A percentile compares a stretch with the other conserved stretches of the same genome.
Conservation (phyloP, 2,888 invertebrate species). For the Eupeodes luniger region DNA sequence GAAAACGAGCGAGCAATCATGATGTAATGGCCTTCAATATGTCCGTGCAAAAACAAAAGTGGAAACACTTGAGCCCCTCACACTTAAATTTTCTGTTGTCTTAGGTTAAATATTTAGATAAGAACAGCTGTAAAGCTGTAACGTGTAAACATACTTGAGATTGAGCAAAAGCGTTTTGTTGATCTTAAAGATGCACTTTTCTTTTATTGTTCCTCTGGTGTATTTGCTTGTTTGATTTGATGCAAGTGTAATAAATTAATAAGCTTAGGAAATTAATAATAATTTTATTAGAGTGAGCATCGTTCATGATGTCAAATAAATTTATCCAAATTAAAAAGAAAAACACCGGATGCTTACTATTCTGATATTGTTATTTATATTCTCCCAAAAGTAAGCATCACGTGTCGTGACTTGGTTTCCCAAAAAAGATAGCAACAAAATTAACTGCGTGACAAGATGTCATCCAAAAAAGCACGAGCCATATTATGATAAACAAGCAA, state of each 20-base stretch:
- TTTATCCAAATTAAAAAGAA: not conserved
- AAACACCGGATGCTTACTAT: conserved; percentile 16
- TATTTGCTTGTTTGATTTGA: not conserved
- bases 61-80: conserved; percentile 43
- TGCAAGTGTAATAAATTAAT: conserved; percentile 5
- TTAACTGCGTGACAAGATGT: conserved; percentile 24
- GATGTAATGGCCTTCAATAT: not conserved
- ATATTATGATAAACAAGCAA: conserved; percentile 17
- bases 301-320: not conserved
- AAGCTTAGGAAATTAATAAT: conserved; percentile 42
- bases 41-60: conserved; percentile 41
- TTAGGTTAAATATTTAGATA: conserved; percentile 51
- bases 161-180: not conserved
- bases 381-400: conserved; percentile 2
- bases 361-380: not conserved
- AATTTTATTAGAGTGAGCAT: not conserved
- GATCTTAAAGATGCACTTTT: conserved; percentile 5
- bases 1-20: not conserved
- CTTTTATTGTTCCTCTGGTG: not conserved
- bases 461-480: conserved; percentile 42
- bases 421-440: not conserved
- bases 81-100: conserved; percentile 21
- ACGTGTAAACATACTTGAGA: conserved; percentile 12
- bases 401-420: conserved; percentile 28
- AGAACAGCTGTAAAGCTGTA: conserved; percentile 51